A percentile compares a stretch with the other conserved stretches of the same genome.
Conservation (phyloP, 2,888 invertebrate species). For the Catonia carolina region DNA sequence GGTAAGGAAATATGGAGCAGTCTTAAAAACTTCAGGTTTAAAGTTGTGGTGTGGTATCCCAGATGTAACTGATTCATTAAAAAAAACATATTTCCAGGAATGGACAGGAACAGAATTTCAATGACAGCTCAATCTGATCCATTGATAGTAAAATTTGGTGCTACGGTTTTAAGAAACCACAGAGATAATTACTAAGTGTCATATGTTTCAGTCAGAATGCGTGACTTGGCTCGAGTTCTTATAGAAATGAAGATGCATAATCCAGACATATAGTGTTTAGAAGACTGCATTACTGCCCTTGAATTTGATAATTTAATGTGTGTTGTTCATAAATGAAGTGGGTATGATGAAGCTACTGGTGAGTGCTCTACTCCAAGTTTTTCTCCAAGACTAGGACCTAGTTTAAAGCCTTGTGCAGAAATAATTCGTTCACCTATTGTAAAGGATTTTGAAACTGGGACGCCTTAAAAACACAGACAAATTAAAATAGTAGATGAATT, state of each 20-base stretch:
- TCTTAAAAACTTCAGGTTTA: too few species aligned
- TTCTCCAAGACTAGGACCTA: constrained; percentile 1
- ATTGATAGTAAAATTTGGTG: constrained; percentile 13
- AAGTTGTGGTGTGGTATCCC: too few species aligned
- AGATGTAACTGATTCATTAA: too few species aligned
- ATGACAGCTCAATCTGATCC: too few species aligned
- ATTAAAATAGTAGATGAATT: background rate
- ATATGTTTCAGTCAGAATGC: constrained; percentile 8
- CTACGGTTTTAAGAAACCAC: constrained; percentile 5
- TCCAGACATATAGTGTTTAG: constrained; percentile 5
- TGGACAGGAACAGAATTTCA: too few species aligned
- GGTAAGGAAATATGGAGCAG: too few species aligned
- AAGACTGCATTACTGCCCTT: constrained; percentile 12
- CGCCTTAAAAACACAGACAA: background rate
- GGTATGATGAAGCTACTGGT: constrained; percentile 9
- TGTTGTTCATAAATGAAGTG: background rate
- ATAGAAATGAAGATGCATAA: background rate
- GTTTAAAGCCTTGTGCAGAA: constrained; percentile 1
- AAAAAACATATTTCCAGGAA: too few species aligned
- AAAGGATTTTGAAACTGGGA: background rate
- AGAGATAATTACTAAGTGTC: constrained; percentile 5
- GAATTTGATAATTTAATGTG: constrained; percentile 9
- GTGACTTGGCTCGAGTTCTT: constrained; percentile 7
- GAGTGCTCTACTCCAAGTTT: constrained; percentile 3
- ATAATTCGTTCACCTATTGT: constrained; percentile 1